Evolutionary conservation across 2,797 vertebrate species (phyloP), one percentile per base, ranked within the genome.

Genomic region (Psittacula echo): DNA sequence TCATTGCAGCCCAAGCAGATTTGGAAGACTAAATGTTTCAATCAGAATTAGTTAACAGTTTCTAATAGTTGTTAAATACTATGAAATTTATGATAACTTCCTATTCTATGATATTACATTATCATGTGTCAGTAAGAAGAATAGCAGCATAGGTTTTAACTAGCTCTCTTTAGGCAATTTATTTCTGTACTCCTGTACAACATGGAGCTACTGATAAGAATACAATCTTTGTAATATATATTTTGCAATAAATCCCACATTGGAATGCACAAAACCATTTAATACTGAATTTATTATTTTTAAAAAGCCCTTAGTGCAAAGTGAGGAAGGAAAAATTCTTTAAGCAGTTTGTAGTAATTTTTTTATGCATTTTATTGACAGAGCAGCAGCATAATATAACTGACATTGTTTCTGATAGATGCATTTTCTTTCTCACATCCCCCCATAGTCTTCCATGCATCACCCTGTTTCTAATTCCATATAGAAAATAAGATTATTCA

Each of bases 141-240:
- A 44, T 2, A 48, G 9, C 7, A 60, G 3, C 0, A 0, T 34
- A 3, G 0, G n/a, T 72, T 89, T 74, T 72, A 3, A n/a, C 30
- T 67, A 39, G 8, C 8, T 84, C 21, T 71, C 7, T 20, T 60
- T n/a, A 42, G n/a, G 12, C 14, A 34, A 17, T 42, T 92, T 71
- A 30, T 37, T 80, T 70, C 51, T 77, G 21, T 47, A 54, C 5
- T 74, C 7, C 11, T 64, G 11, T 41, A 29, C 20, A 73, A 7
- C 17, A 24, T 11, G 4, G 37, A 72, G 14, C 11, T 26, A 21
- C n/a, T 68, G 30, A 65, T 44, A n/a, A 24, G 61, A 84, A 26
- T 56, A 18, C 10, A 41, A 51, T 17, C 19, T 41, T 10, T 3
- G 13, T 24, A 77, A 51, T 18, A 27, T 0, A 1, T 4, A 12